A percentile compares a stretch with the other conserved stretches of the same genome.
Evolutionary conservation across 2,113 vertebrate species (phyloP).

Genomic region (Fulica atra): DNA sequence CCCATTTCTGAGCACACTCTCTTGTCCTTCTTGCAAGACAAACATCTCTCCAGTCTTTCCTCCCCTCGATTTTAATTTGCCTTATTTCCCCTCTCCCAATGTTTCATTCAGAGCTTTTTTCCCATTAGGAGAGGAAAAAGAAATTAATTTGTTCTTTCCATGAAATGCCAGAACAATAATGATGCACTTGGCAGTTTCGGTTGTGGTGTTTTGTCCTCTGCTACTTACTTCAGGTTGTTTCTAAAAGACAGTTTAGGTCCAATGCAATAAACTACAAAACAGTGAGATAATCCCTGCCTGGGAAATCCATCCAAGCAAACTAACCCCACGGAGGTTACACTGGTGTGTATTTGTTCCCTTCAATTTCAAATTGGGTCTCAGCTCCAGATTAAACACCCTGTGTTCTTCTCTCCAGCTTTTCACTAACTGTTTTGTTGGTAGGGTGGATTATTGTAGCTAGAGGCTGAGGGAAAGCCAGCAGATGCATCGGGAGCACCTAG

Average conservation of each 20-base stretch:
- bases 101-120: background rate
- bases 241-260: background rate
- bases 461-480: background rate
- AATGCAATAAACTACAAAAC: background rate
- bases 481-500: background rate
- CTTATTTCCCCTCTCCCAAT: background rate
- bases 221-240: background rate
- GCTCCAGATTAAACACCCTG: background rate
- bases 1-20: background rate
- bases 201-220: background rate
- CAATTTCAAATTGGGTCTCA: background rate
- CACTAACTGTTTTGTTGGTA: background rate
- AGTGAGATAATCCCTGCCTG: background rate
- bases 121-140: background rate
- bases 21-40: background rate
- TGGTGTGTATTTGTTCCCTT: background rate
- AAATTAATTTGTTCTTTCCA: background rate
- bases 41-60: background rate
- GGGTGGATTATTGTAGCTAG: background rate
- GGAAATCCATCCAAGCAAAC: background rate
- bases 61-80: background rate
- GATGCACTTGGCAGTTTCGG: background rate
- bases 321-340: background rate
- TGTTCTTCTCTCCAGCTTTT: background rate
- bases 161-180: background rate